Conservation (phyloP, 2,797 vertebrate species). For the Enteromius mattozi region DNA sequence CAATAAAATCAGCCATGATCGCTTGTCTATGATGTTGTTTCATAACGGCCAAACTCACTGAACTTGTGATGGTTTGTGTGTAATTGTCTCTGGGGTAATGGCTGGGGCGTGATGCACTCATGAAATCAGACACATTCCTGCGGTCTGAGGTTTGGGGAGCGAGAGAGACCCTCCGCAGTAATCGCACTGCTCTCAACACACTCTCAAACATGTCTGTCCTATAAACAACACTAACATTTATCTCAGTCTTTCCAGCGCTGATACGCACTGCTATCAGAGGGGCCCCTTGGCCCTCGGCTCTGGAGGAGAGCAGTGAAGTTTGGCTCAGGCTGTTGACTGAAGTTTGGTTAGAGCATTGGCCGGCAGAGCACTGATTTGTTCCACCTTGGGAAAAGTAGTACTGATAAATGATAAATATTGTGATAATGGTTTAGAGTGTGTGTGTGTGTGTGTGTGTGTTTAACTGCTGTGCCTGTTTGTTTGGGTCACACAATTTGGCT, state of each 20-base stretch:
- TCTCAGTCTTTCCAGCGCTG: slow-evolving; percentile 2
- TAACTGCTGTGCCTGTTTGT: background rate
- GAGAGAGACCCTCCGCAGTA: slow-evolving; percentile 30
- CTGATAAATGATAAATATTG: background rate
- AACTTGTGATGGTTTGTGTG: slow-evolving; percentile 8
- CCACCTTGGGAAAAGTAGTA: background rate
- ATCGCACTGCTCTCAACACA: slow-evolving; percentile 6
- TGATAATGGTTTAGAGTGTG: background rate
- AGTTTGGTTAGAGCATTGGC: background rate
- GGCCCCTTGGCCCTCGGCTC: background rate
- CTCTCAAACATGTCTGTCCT: slow-evolving; percentile 6
- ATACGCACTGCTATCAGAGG: slow-evolving; percentile 4
- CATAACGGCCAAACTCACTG: slow-evolving; percentile 4
- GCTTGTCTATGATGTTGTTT: slow-evolving; percentile 9
- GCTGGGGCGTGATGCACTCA: slow-evolving; percentile 37
- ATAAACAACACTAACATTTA: slow-evolving; percentile 9
- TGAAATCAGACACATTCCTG: slow-evolving; percentile 49
- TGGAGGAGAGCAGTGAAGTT: background rate
- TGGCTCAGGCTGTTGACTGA: background rate
- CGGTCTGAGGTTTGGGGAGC: slow-evolving; percentile 36
- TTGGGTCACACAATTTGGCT: background rate
- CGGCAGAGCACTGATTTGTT: background rate
- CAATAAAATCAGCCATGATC: background rate
- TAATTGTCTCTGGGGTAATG: slow-evolving; percentile 43
- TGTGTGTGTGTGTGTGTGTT: background rate